Conservation (phyloP, 2,888 invertebrate species). For the Drosophila koepferae region DNA sequence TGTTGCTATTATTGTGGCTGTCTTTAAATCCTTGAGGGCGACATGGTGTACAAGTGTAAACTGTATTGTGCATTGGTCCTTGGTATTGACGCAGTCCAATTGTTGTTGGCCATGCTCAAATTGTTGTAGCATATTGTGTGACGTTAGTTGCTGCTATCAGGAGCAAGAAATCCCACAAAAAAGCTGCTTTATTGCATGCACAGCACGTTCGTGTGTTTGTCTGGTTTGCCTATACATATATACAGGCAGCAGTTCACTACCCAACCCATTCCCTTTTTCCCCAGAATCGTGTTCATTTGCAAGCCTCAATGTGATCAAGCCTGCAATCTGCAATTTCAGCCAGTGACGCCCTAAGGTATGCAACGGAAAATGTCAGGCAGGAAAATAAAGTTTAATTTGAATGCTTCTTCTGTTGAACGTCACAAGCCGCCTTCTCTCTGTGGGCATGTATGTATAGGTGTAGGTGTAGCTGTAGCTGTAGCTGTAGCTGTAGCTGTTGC, state of each 20-base stretch:
- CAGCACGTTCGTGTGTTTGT: conserved; percentile 77
- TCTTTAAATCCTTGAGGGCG: conserved; percentile 15
- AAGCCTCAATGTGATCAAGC: conserved; percentile 78
- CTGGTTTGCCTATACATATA: conserved; percentile 42
- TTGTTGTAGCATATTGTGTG: conserved; percentile 77
- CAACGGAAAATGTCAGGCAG: conserved; percentile 59
- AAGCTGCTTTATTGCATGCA: conserved; percentile 79
- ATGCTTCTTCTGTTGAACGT: conserved; percentile 71
- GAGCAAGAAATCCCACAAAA: conserved; percentile 71
- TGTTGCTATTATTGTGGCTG: neutral
- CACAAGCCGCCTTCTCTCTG: conserved; percentile 60
- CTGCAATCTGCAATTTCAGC: conserved; percentile 80
- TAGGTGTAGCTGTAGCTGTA: conserved; percentile 1
- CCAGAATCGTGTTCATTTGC: conserved; percentile 65
- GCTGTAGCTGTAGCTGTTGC: conserved; percentile 10
- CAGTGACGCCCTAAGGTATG: conserved; percentile 75
- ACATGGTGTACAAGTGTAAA: conserved; percentile 39
- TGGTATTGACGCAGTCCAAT: conserved; percentile 31
- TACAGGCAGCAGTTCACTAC: neutral
- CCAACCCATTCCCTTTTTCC: neutral
- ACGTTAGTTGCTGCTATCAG: conserved; percentile 68
- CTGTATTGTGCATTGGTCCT: conserved; percentile 36
- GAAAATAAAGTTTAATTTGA: conserved; percentile 78
- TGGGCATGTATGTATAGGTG: neutral
- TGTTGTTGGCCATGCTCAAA: conserved; percentile 52